Conservation (phyloP, 2,113 vertebrate genomes). For the Corydoras sp. region DNA sequence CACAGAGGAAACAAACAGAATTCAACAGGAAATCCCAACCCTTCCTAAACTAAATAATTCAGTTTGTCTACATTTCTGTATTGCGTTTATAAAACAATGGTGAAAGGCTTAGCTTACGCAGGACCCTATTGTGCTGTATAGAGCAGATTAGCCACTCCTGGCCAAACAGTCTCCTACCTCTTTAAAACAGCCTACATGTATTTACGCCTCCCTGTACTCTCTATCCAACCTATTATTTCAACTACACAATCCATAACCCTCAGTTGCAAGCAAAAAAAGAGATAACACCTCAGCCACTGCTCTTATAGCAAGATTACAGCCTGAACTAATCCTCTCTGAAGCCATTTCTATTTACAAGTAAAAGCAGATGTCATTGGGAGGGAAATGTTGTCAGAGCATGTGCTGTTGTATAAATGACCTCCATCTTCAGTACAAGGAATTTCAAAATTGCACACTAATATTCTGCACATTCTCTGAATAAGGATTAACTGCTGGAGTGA, state of each 20-base stretch:
- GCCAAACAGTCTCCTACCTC: conserved; percentile 21
- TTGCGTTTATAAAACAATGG: conserved; percentile 36
- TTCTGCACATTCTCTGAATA: background rate
- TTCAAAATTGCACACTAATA: background rate
- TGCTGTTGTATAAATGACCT: background rate
- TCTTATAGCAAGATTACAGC: conserved; percentile 6
- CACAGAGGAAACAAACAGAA: conserved; percentile 17
- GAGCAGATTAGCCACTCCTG: conserved; percentile 15
- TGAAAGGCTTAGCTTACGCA: conserved; percentile 20
- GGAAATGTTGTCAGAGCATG: background rate
- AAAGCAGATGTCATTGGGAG: background rate
- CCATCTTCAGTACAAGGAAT: background rate
- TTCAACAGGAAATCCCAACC: conserved; percentile 45
- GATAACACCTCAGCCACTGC: conserved; percentile 1
- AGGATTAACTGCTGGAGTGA: background rate
- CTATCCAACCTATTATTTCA: conserved; percentile 1
- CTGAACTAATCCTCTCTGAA: background rate
- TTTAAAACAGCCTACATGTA: conserved; percentile 18
- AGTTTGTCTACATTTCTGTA: conserved; percentile 32
- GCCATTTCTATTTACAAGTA: conserved; percentile 5
- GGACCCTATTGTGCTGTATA: background rate
- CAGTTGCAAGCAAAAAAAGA: conserved; percentile 1
- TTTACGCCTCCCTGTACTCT: background rate
- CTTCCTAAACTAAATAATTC: conserved; percentile 44
- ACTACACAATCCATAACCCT: conserved; percentile 1